Percentiles rank a stretch among this genome's conserved stretches.
These are phyloP conservation scores for Melanotaenia pygmaea DNA, from an alignment of 2,797 vertebrate genomes.

Conservation along the genomic window DNA sequence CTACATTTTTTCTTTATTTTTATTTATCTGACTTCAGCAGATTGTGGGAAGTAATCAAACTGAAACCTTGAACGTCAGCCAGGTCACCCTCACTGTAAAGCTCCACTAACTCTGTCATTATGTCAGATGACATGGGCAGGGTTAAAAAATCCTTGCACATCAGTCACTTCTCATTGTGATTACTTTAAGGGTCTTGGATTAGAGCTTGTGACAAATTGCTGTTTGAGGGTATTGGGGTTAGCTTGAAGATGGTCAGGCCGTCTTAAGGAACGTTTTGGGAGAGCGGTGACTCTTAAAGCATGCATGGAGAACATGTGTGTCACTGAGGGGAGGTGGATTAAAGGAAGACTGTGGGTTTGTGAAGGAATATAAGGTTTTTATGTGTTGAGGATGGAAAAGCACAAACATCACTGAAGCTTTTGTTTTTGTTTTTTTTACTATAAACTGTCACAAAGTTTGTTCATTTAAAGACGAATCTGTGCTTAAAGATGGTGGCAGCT, in stretches of 20 bases:
- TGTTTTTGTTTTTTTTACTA: conserved; percentile 5
- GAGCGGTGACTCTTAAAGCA: conserved; percentile 46
- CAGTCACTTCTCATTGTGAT: conserved; percentile 48
- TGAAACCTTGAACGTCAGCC: conserved; percentile 29
- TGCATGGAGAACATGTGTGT: conserved; percentile 51
- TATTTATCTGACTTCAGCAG: background rate
- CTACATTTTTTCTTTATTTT: too few relatives aligned
- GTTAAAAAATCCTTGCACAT: conserved; percentile 17
- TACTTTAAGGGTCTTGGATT: conserved; percentile 47
- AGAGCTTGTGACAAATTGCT: conserved; percentile 58
- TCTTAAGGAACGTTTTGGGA: conserved; percentile 59
- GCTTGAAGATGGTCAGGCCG: conserved; percentile 46
- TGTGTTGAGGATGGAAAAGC: conserved; percentile 26
- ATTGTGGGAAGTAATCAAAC: conserved; percentile 42
- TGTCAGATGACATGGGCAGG: conserved; percentile 1
- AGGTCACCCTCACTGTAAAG: conserved; percentile 24
- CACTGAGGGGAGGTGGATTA: conserved; percentile 54
- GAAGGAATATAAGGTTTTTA: conserved; percentile 57
- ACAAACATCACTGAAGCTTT: conserved; percentile 9
- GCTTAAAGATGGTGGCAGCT: background rate
- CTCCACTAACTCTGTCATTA: conserved; percentile 31
- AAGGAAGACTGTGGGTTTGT: conserved; percentile 50
- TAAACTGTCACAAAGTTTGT: conserved; percentile 1
- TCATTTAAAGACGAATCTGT: background rate
- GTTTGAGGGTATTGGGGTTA: conserved; percentile 51